Percentiles rank a stretch among this genome's conserved stretches.
These are phyloP conservation scores for Parotocinclus haroldoi DNA, from an alignment of 2,797 vertebrate genomes.

Conservation along the genomic window DNA sequence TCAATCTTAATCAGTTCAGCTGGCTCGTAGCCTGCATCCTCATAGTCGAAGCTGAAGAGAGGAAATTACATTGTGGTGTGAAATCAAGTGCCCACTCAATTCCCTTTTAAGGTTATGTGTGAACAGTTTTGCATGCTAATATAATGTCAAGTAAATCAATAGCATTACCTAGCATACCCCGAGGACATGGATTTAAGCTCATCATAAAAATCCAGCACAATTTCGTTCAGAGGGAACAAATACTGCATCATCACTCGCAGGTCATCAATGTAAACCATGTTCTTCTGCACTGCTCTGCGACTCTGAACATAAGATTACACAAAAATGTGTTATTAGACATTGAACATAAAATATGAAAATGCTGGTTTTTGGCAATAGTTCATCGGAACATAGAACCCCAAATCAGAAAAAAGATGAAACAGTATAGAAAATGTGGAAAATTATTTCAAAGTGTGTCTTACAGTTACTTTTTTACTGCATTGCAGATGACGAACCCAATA, in stretches of 20 bases:
- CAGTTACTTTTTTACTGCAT: too few species aligned
- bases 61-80: conserved; percentile 7
- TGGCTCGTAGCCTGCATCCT: conserved; percentile 86
- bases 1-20: conserved; percentile 92
- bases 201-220: conserved; percentile 96
- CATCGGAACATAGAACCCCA: too few species aligned
- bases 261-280: conserved; percentile 90
- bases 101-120: not conserved
- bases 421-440: too few species aligned
- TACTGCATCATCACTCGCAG: conserved; percentile 92
- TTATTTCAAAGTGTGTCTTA: too few species aligned
- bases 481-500: too few species aligned
- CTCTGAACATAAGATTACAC: conserved; percentile 62
- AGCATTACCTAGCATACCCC: conserved; percentile 92
- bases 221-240: conserved; percentile 91
- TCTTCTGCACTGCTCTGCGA: conserved; percentile 86
- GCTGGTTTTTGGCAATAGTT: too few species aligned
- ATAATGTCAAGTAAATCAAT: not conserved
- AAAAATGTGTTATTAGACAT: too few species aligned
- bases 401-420: too few species aligned
- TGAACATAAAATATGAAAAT: too few species aligned
- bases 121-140: not conserved
- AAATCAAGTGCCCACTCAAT: not conserved
- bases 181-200: conserved; percentile 91
- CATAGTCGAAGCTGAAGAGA: conserved; percentile 89